These are phyloP conservation scores for Intellagama lesueurii DNA, from an alignment of 2,797 vertebrate species.

Conservation along the genomic window DNA sequence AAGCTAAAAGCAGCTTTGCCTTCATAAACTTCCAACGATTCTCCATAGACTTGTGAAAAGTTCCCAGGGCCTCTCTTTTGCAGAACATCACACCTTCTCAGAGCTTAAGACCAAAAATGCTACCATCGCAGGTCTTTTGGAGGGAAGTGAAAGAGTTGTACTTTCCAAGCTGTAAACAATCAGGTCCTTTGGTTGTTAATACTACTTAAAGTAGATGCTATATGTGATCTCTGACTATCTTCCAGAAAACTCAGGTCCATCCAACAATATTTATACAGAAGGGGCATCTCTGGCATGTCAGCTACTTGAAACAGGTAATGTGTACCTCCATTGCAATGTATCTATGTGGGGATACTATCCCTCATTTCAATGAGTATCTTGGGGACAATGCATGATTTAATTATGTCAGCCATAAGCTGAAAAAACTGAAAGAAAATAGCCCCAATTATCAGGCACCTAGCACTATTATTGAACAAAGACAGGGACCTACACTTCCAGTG, in stretches of 20 bases:
- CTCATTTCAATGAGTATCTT: neutral
- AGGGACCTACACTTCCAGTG: neutral
- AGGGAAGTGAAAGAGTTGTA: neutral
- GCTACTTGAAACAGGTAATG: neutral
- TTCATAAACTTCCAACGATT: too few relatives aligned
- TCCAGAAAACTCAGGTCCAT: neutral
- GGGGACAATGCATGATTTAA: neutral
- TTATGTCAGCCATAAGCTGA: neutral
- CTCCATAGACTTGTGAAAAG: too few relatives aligned
- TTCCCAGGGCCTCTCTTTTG: too few relatives aligned
- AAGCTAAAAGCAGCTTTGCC: too few relatives aligned
- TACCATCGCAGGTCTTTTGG: too few relatives aligned
- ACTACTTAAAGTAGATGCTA: neutral
- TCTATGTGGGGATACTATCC: neutral
- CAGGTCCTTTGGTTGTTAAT: neutral
- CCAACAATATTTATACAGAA: neutral
- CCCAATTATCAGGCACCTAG: neutral
- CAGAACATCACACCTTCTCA: too few relatives aligned
- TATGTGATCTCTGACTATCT: neutral
- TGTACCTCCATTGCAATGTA: neutral
- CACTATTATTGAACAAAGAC: neutral
- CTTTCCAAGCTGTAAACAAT: neutral
- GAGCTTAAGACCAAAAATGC: too few relatives aligned
- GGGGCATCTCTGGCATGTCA: neutral
- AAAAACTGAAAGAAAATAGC: neutral